Conservation (phyloP, 1,140 invertebrate species). For the Drosophila auraria region DNA sequence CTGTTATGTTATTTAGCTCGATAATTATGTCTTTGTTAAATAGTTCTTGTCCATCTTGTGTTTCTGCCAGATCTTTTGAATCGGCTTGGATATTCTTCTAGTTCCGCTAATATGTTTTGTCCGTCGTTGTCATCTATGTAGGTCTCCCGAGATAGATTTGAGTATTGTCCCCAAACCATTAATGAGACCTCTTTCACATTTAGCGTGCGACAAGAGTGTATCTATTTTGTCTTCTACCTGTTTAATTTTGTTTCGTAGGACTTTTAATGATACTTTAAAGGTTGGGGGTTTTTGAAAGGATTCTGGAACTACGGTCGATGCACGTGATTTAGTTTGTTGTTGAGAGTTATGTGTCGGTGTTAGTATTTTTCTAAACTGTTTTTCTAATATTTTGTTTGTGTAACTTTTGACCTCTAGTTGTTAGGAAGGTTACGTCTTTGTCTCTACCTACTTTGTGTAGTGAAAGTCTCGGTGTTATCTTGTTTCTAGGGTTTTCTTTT, state of each 20-base stretch:
- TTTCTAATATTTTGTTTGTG: background rate
- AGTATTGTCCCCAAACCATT: no score
- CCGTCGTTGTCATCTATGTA: conserved; percentile 1
- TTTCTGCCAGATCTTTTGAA: no score
- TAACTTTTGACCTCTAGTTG: no score
- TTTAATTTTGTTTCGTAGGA: background rate
- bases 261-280: background rate
- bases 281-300: conserved; percentile 1
- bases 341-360: conserved; percentile 11
- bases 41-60: no score
- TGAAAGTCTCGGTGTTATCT: background rate
- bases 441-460: no score
- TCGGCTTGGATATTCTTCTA: background rate
- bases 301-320: conserved; percentile 5
- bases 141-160: background rate
- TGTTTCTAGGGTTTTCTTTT: no score
- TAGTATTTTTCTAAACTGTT: background rate
- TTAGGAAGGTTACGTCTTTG: no score
- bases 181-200: no score
- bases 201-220: background rate
- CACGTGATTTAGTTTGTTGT: background rate
- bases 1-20: no score
- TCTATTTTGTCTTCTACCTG: background rate
- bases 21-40: no score
- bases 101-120: background rate